Base-by-base conservation (phyloP, 2,797 vertebrate species). In the Channallabes apus region DNA sequence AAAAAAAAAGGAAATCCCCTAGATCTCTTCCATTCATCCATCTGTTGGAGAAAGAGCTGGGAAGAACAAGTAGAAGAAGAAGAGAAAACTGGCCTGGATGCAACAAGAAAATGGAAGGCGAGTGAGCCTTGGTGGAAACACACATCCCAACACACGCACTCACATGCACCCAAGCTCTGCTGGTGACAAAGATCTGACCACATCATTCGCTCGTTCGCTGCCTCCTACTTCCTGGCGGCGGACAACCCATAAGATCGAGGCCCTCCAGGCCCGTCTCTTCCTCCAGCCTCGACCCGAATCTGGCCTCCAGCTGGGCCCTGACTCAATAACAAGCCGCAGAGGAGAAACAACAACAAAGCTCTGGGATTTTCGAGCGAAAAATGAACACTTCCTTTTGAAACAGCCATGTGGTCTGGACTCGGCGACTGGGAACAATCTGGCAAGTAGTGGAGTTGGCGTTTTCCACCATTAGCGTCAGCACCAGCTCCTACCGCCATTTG, bases 141-240 rank as follows among this genome's bases (percentile, higher is more conserved):
- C 93, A 93, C 93, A 75, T 75, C 35, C 46, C 46, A n/a, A 51
- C 80, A 81, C 64, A 85, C 38, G 75, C 35, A 41, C 72, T 69
- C 65, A 87, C 88, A 54, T 54, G 87, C 89, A 91, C 91, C 92
- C 93, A 93, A 92, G 89, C 91, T 92, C 90, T 91, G 91, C 94
- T 96, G 96, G 95, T 95, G 95, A 96, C 94, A 96, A 94, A 95
- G 93, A 93, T 94, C 92, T 95, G 95, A 97, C 97, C 97, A 97
- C 96, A 98, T 98, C 96, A 98, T 96, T 95, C 93, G 93, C 93
- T 98, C 96, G 97, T 96, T 95, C 92, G 93, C 93, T 95, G 94
- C 95, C 95, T 96, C 94, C 93, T 93, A 92, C 94, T 95, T 95
- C 94, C 95, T 95, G 94, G 92, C 93, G 94, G 90, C 91, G 86